These are phyloP conservation scores for Sinodicranocentrus sp. DNA, from an alignment of 2,888 invertebrate genomes.

Conservation along the genomic window DNA sequence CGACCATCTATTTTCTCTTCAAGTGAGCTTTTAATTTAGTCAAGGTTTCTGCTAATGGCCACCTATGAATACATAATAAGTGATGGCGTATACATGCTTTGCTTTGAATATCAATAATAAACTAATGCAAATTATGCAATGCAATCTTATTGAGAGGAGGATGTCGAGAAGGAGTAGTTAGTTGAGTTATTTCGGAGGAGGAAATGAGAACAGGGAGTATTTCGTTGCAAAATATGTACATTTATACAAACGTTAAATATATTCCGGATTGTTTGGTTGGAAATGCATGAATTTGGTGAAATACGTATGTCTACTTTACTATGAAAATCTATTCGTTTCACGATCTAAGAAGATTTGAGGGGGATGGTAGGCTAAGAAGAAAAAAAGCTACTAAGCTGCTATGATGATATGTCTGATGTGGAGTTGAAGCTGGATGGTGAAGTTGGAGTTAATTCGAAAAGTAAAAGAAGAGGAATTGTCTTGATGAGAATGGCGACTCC, in stretches of 20 bases:
- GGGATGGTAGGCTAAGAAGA: neutral
- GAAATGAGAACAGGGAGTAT: constrained; percentile 1
- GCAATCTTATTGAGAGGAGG: neutral
- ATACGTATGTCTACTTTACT: neutral
- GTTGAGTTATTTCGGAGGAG: neutral
- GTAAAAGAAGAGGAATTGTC: constrained; percentile 58
- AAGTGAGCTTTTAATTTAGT: constrained; percentile 63
- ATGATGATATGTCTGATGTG: neutral
- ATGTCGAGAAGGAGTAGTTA: neutral
- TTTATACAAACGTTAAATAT: too few relatives aligned
- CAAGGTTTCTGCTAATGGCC: constrained; percentile 61
- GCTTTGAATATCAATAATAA: constrained; percentile 18
- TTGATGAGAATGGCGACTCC: constrained; percentile 50
- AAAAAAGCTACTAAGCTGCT: neutral
- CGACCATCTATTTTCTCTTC: constrained; percentile 36
- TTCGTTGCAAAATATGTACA: neutral
- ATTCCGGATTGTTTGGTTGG: too few relatives aligned
- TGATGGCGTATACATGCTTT: neutral
- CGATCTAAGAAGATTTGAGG: neutral
- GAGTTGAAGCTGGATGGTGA: neutral
- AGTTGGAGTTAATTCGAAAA: constrained; percentile 51
- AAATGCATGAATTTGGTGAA: constrained; percentile 1
- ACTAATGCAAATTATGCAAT: constrained; percentile 5
- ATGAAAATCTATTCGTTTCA: neutral
- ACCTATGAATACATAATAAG: constrained; percentile 67